Base-by-base conservation (phyloP, 2,113 vertebrate genomes). In the Polypterus senegalus region DNA sequence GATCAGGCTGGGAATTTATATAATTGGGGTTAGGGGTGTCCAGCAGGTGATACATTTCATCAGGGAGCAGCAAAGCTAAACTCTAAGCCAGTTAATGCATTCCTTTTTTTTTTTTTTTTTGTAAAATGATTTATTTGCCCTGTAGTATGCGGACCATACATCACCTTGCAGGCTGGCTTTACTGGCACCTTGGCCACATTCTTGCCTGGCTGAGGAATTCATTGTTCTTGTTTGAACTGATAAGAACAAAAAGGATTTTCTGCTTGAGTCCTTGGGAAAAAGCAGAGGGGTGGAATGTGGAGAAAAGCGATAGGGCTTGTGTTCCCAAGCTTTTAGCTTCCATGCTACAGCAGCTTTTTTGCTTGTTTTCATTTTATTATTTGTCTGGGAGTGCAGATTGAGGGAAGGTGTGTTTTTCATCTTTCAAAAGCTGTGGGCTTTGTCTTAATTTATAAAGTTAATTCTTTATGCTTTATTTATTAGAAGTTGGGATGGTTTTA, bases 201-300 rank as follows among this genome's bases (percentile, higher is more conserved):
- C 81, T 86, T 88, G 73, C 2, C 48, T 71, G 76, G 73, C 77
- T 80, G 74, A 81, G 81, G 80, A 87, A 86, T 85, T 83, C 85
- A 88, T 84, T 88, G 83, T 83, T 87, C 79, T 88, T 86, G 79
- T 87, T 84, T 81, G 80, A 82, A 83, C 83, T 83, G 88, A 89
- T 89, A 88, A 91, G 83, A 83, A 82, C 67, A 73, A 80, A 79
- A 81, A 69, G 77, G 76, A 75, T 86, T 84, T 89, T 84, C 81
- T 82, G 69, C 71, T 3, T 64, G 71, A 79, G 79, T 77, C 81
- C 83, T 87, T 85, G 83, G 78, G 79, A 84, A 83, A 83, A 76
- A 73, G 63, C 67, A 77, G 72, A 69, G 73, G 72, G 67, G 74
- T 77, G 76, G 76, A 77, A 79, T 80, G 78, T 79, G 74, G 76